Evolutionary conservation across 2,113 vertebrate species (phyloP), one percentile per base, ranked within the genome.

Genomic region (Galeopterus variegatus): DNA sequence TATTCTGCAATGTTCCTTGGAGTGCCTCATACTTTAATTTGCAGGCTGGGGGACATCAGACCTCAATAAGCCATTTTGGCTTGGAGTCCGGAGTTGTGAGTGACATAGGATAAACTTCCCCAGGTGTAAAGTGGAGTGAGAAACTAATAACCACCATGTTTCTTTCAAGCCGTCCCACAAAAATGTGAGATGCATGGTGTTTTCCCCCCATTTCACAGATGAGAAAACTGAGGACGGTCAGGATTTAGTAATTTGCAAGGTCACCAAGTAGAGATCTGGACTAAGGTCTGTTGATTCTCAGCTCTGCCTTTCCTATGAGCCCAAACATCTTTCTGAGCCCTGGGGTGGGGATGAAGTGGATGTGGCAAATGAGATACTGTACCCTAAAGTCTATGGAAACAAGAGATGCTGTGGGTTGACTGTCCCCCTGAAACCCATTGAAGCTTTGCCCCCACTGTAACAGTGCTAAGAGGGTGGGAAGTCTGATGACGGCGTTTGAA

Each of bases 1-100:
- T 33, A 12, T 54, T 33, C 8, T 23, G n/a, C 58, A 75, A 3
- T 18, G 50, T 26, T 31, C 67, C 48, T n/a, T 70, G 58, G 67
- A 90, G 4, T 15, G n/a, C 36, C 17, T 77, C 90, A 56, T 91
- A 52, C 41, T 96, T 92, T 56, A 72, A 62, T 83, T 84, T 70
- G 21, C 72, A 67, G 70, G 7, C 1, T n/a, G 31, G 45, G 45
- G 17, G 45, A 72, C 33, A 52, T 65, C 28, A 73, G 50, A 86
- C 41, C 14, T 77, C 67, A 90, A 14, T 33, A 19, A 77, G 41
- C 48, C 75, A 70, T 65, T 58, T 90, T 12, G 1, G 4, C 18
- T 69, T 28, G 41, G 23, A 26, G 1, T 82, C 6, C 2, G 12
- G 72, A n/a, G 36, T 72, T 26, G 8, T 79, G 45, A 54, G 41